Conservation (phyloP, 2,888 invertebrate species). For the Pachliopta kotzebuea region DNA sequence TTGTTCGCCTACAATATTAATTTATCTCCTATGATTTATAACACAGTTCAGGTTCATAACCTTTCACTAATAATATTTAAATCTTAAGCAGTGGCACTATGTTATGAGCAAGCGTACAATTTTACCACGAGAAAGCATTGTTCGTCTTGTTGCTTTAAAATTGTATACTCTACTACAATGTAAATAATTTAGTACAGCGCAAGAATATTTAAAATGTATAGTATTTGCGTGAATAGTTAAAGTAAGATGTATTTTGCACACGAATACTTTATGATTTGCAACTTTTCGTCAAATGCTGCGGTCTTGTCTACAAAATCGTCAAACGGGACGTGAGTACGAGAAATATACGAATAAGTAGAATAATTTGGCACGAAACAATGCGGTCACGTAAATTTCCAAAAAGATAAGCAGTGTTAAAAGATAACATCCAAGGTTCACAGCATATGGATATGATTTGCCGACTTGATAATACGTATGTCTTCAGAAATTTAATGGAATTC, state of each 20-base stretch:
- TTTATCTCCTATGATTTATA: no score
- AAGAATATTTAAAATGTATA: not conserved
- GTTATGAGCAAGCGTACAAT: no score
- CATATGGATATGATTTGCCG: slow-evolving; percentile 27
- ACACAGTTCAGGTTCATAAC: no score
- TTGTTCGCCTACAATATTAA: no score
- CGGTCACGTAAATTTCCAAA: slow-evolving; percentile 31
- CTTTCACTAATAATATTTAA: no score
- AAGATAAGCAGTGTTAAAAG: slow-evolving; percentile 27
- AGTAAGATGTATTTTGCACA: not conserved
- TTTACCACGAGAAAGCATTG: no score
- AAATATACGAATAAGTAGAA: slow-evolving; percentile 22
- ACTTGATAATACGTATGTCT: slow-evolving; percentile 25
- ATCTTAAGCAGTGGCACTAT: no score
- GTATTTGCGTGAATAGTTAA: not conserved
- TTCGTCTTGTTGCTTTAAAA: no score
- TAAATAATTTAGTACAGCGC: not conserved
- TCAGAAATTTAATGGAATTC: slow-evolving; percentile 26
- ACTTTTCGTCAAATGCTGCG: not conserved
- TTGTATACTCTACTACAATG: no score
- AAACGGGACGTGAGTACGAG: slow-evolving; percentile 16
- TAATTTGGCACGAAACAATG: slow-evolving; percentile 28
- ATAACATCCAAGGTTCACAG: slow-evolving; percentile 29
- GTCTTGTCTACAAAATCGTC: slow-evolving; percentile 4
- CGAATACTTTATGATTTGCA: not conserved